Evolutionary conservation across 1,140 invertebrate genomes (phyloP), one percentile per base, ranked within the genome.

Genomic region (Stratiolaelaps scimitus): DNA sequence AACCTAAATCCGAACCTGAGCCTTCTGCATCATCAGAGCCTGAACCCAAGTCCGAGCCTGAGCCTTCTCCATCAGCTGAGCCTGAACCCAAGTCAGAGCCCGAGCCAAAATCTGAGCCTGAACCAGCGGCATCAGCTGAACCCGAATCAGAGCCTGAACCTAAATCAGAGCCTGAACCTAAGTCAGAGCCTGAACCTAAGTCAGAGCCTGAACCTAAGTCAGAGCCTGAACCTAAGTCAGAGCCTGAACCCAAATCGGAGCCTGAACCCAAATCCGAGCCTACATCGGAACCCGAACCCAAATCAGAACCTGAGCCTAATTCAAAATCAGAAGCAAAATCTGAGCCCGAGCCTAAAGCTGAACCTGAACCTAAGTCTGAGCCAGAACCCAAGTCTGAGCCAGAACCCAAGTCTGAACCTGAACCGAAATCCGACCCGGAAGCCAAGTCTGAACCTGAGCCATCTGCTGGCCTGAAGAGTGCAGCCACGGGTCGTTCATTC

Each of bases 251-350:
- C 30, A 67, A 67, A 23, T 64, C 66, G 7, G 69, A 46, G 47
- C 65, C 69, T 28, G 48, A 65, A 64, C 13, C 46, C 47, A 60
- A 65, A 23, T 23, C 66, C 47, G 65, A 69, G 40, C 29, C 30
- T 46, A 69, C 73, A 67, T 69, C 75, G 0, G 75, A 79, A 69
- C 71, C 78, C 2, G 67, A 48, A 26, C 71, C 66, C 65, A 60
- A 26, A 43, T 67, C 46, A 40, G 34, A 40, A 10, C 10, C 34
- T 40, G 34, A 40, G 10, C 34, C 34, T 10, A 40, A 76, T 1
- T 72, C 76, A 70, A 15, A 65, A 19, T 30, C 13, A 1, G 64
- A 23, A 43, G 10, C 68, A 29, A 60, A 60, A 10, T 2, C 47
- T 44, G 67, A 65, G 26, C 53, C 67, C 19, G 34, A 65, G 44